phyloP scores from a whole-genome alignment of 2,113 vertebrate genomes.

The Rhipidura dahli region DNA sequence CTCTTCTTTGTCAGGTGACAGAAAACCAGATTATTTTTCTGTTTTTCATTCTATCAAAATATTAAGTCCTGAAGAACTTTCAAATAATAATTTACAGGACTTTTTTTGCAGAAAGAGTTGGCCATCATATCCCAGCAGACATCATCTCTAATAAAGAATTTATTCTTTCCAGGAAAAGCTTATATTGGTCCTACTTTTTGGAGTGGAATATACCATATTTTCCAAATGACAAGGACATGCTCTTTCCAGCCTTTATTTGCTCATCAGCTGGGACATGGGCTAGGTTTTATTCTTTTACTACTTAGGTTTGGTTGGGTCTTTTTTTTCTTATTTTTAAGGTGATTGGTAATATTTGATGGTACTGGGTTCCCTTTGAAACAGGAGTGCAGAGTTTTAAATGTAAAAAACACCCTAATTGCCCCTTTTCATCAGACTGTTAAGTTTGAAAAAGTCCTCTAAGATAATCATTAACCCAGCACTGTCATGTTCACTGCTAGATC shows the following conservation, averaged over 20 bases:
- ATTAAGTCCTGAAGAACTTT: not conserved
- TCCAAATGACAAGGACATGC: not conserved
- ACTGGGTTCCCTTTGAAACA: not conserved
- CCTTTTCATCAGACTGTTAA: not conserved
- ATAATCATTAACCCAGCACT: not conserved
- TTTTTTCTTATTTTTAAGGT: not conserved
- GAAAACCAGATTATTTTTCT: not conserved
- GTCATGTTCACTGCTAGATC: not conserved
- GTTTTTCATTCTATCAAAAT: not conserved
- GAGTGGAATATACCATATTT: not conserved
- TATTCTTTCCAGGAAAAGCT: not conserved
- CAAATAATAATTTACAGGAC: not conserved
- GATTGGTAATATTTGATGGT: not conserved
- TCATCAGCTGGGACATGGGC: not conserved
- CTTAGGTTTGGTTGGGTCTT: not conserved
- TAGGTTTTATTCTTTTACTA: not conserved
- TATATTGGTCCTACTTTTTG: not conserved
- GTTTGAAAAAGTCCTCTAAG: not conserved
- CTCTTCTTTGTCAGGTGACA: not conserved
- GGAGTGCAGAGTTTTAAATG: not conserved
- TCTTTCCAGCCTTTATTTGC: not conserved
- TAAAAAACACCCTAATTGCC: not conserved
- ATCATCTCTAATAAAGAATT: not conserved
- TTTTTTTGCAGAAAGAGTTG: not conserved
- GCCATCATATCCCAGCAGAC: not conserved